A percentile compares a stretch with the other conserved stretches of the same genome.
Evolutionary conservation across 2,888 invertebrate genomes (phyloP).

Genomic region (Osedax frankpressi): DNA sequence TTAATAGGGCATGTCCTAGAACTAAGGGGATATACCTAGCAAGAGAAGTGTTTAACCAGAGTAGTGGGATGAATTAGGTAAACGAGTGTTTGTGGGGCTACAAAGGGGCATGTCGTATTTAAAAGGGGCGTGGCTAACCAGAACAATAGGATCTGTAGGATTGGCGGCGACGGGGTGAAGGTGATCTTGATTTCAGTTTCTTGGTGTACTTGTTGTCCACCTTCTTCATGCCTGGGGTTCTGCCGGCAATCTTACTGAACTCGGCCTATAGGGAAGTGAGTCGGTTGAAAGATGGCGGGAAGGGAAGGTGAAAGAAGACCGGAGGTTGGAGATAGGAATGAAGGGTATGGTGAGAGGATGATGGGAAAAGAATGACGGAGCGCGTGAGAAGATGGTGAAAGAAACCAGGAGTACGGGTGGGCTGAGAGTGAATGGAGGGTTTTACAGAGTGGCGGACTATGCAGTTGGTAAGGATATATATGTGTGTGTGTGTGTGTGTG

Average conservation of each 20-base stretch:
- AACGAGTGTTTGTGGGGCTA: too few species aligned
- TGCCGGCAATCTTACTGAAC: conserved; percentile 6
- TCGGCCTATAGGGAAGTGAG: not conserved
- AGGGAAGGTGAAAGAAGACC: not conserved
- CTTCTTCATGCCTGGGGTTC: conserved; percentile 11
- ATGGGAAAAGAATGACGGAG: not conserved
- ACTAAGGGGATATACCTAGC: too few species aligned
- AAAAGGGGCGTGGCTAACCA: not conserved
- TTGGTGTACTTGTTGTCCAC: conserved; percentile 1
- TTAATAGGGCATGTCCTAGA: too few species aligned
- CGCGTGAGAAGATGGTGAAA: not conserved
- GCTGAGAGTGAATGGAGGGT: too few species aligned
- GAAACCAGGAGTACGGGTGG: too few species aligned
- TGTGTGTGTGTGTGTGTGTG: too few species aligned
- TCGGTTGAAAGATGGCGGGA: not conserved
- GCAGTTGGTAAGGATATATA: too few species aligned
- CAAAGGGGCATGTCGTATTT: too few species aligned
- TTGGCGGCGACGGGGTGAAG: not conserved
- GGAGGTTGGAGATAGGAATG: not conserved
- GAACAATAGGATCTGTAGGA: not conserved
- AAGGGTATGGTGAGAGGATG: not conserved
- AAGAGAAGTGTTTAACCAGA: too few species aligned
- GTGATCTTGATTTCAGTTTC: not conserved
- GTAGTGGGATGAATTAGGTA: too few species aligned
- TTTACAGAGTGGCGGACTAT: too few species aligned